Base-by-base conservation (phyloP, 2,888 invertebrate species). In the Melanargia galathea region DNA sequence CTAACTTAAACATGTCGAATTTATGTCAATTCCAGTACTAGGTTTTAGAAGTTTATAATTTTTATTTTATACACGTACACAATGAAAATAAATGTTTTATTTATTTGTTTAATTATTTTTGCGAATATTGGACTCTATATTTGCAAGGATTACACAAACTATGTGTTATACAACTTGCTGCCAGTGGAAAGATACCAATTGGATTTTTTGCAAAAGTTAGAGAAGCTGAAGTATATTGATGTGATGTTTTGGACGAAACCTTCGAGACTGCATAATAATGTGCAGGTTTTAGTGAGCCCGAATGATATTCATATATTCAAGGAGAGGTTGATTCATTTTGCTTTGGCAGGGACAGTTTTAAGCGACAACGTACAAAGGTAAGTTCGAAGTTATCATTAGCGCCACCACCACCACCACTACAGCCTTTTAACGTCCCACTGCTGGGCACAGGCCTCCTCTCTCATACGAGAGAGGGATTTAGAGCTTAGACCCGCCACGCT, bases 221-320 rank as follows among this genome's bases (percentile, higher is more conserved):
- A 79, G 2, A 62, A 61, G 0, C 71, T 79, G 43, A 85, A 79
- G 63, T 86, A 87, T 26, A 71, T 87, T 0, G 75, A 88, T 43
- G 64, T 84, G 5, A 62, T 76, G 0, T 89, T 84, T 66, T 87
- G 86, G 86, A 80, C 74, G 40, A 79, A 72, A 20, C 86, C 88
- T 0, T 68, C 69, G 1, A 86, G 81, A 60, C 60, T 89, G 33
- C 75, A 72, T 59, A 72, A 77, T 16, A 74, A 79, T 45, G 77
- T 83, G 0, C 84, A 87, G 43, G 70, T 87, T 10, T 67, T 89
- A 1, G 81, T 89, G 0, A 76, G 73, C 40, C 79, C 81, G 2
- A 48, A 46, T 0, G 82, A 87, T 10, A 67, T 62, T 6, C 74
- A 71, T 0, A 1, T 80, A 1, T 84, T 88, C 40, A 43, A 73